Evolutionary conservation across 2,113 vertebrate genomes (phyloP), one percentile per base, ranked within the genome.

Genomic region (Nyctereutes procyonoides): DNA sequence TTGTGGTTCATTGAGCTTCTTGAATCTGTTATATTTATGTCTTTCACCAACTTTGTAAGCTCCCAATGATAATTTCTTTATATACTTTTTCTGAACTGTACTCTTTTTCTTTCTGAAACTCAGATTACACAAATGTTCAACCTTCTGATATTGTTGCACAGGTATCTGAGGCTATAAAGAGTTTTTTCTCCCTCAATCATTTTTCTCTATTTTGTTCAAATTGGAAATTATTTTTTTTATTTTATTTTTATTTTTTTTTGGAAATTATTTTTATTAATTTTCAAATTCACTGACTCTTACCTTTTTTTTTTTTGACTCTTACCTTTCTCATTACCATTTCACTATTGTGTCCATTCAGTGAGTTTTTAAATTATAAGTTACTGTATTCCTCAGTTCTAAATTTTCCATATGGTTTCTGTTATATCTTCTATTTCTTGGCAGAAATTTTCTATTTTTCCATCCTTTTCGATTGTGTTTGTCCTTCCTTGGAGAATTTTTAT

Each of bases 321-420:
- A 93, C 38, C 53, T 55, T 95, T 82, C 79, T 91, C 30, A 58
- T 92, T 10, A 90, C 16, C 19, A 85, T 82, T 86, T 85, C 73
- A 35, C 30, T 80, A 71, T 5, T 74, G 24, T 63, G 22, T 53
- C 56, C 19, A 63, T 53, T 88, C 51, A 63, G n/a, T 67, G 24
- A 35, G 30, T 81, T 83, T 92, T 73, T 15, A 86, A 35, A 74
- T 67, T 58, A 48, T 58, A 71, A 63, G 8, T 71, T 60, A 77
- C 6, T 81, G 9, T 12, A 62, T 30, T 74, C 58, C 88, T 83
- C 20, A 91, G 35, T 79, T 91, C 14, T 88, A 60, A 83, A 87
- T 69, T 82, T 84, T 88, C 11, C 26, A 58, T 43, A 51, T 87
- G 35, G 14, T 62, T 62, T 17, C 16, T 91, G 69, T 79, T 81